Evolutionary conservation across 2,113 vertebrate genomes (phyloP).

Genomic region (Limnothrissa miodon): DNA sequence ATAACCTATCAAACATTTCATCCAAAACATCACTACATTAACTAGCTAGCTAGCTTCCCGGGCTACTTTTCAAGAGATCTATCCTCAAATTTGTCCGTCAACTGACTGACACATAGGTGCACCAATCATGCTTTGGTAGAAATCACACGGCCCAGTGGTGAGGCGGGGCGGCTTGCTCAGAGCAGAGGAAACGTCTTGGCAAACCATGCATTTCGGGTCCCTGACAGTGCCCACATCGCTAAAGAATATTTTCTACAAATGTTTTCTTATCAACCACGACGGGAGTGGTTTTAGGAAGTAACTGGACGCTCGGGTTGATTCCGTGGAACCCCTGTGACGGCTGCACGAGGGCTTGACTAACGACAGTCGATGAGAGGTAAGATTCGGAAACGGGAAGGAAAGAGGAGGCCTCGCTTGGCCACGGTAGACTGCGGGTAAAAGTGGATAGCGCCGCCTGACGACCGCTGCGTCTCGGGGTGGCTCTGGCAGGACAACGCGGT

Average conservation of each 20-base stretch:
- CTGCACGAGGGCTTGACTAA: conserved; percentile 55
- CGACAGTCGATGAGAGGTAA: conserved; percentile 66
- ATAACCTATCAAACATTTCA: no score
- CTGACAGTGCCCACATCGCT: not conserved
- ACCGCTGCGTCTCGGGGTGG: conserved; percentile 67
- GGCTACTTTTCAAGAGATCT: conserved; percentile 42
- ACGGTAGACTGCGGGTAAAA: conserved; percentile 71
- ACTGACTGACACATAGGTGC: conserved; percentile 46
- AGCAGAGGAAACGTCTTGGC: conserved; percentile 59
- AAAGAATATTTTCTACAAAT: not conserved
- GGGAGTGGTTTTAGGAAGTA: not conserved
- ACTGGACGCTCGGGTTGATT: not conserved
- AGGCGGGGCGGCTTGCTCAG: conserved; percentile 59
- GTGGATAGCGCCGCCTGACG: conserved; percentile 81
- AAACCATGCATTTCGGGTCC: conserved; percentile 60
- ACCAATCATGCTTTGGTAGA: conserved; percentile 57
- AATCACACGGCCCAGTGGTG: conserved; percentile 44
- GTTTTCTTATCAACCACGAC: not conserved
- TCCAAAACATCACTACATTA: no score
- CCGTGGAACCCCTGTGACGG: conserved; percentile 31
- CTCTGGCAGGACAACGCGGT: conserved; percentile 67
- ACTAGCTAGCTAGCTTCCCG: not conserved
- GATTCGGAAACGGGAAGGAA: conserved; percentile 36
- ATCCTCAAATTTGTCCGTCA: not conserved
- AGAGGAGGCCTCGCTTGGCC: conserved; percentile 68